phyloP scores from a whole-genome alignment of 1,140 invertebrate genomes.

The Camponotus pennsylvanicus region DNA sequence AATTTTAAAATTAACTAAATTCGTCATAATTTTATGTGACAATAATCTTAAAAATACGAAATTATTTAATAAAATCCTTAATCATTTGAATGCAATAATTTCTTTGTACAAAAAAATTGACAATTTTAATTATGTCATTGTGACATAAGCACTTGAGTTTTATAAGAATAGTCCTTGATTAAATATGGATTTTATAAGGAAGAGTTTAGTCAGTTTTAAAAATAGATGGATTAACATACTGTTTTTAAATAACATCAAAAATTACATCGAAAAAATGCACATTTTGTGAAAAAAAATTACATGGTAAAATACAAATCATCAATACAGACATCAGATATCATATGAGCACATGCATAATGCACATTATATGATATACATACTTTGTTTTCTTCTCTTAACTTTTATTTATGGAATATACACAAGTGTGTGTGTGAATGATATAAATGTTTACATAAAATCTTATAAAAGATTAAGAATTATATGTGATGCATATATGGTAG shows the following conservation, averaged over 20 bases:
- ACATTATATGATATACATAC: not conserved
- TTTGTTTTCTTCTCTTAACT: slow-evolving; percentile 17
- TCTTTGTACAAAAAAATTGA: not conserved
- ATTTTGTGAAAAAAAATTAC: slow-evolving; percentile 51
- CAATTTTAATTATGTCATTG: not conserved
- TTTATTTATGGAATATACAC: slow-evolving; percentile 12
- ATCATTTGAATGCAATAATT: not conserved
- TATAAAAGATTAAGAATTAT: slow-evolving; percentile 7
- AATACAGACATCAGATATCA: not conserved
- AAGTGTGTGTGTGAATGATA: not conserved
- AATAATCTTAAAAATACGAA: not conserved
- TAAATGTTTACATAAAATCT: slow-evolving; percentile 23
- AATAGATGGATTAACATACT: slow-evolving; percentile 9
- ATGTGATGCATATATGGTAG: slow-evolving; percentile 22
- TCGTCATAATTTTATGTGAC: not conserved
- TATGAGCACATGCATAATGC: not conserved
- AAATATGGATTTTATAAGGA: not conserved
- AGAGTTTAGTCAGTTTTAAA: slow-evolving; percentile 5
- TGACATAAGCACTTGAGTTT: not conserved
- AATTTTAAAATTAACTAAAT: slow-evolving; percentile 14
- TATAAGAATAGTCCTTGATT: not conserved
- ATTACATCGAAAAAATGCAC: slow-evolving; percentile 28
- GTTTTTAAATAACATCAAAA: not conserved
- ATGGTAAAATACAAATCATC: slow-evolving; percentile 63
- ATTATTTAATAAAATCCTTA: not conserved